Conservation (phyloP, 2,113 vertebrate genomes). For the Urocitellus parryii region DNA sequence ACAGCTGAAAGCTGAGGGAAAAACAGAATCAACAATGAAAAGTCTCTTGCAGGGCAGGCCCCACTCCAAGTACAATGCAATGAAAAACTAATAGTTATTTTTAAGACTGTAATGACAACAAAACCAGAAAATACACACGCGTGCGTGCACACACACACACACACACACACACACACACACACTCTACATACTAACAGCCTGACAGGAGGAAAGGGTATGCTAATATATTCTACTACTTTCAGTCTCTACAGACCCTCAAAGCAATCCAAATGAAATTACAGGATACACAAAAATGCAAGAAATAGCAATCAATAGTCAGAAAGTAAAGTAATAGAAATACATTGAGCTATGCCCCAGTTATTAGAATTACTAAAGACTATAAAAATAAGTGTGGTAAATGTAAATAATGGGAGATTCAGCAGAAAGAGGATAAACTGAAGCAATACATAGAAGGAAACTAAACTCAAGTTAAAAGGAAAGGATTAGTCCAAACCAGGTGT, state of each 20-base stretch:
- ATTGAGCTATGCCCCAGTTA: not conserved
- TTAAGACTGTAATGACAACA: not conserved
- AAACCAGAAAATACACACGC: not conserved
- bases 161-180: not conserved
- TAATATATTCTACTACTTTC: not conserved
- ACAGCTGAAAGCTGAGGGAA: not conserved
- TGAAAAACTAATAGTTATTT: not conserved
- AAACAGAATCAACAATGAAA: not conserved
- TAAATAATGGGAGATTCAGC: not conserved
- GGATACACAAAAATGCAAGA: not conserved
- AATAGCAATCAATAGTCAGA: not conserved
- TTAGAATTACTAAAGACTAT: not conserved
- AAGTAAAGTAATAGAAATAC: not conserved
- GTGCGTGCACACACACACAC: not conserved
- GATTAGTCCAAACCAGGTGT: too few species aligned
- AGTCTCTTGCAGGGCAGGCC: not conserved
- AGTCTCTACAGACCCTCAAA: not conserved
- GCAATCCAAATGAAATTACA: not conserved
- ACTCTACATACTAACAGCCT: not conserved
- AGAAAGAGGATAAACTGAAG: not conserved
- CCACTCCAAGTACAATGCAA: not conserved
- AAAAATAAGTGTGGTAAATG: not conserved
- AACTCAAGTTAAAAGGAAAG: slow-evolving; percentile 37
- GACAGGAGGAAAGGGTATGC: not conserved
- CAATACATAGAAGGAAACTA: not conserved